Evolutionary conservation across 2,888 invertebrate genomes (phyloP).

Genomic region (Andrena praecox): DNA sequence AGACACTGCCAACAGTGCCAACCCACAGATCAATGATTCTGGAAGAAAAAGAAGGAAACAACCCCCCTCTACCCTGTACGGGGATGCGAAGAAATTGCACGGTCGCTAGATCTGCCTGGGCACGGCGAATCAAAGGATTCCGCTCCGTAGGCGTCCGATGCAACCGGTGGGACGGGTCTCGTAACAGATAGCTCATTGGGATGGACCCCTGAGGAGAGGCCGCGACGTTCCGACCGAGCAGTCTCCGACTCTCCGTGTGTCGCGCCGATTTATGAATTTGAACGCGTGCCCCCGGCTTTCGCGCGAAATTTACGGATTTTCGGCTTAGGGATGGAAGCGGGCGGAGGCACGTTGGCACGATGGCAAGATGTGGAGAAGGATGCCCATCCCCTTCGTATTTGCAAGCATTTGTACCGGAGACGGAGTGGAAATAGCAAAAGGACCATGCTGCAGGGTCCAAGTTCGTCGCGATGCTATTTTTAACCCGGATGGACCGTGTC

Average conservation of each 20-base stretch:
- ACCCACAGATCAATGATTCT: neutral
- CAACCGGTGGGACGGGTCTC: conserved; percentile 6
- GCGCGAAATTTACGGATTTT: neutral
- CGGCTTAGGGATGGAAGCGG: too few species aligned
- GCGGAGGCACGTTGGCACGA: too few species aligned
- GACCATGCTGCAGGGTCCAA: neutral
- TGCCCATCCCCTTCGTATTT: neutral
- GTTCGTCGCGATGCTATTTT: conserved; percentile 52
- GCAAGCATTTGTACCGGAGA: neutral
- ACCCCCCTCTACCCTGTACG: neutral
- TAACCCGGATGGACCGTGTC: conserved; percentile 53
- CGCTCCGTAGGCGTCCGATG: conserved; percentile 17
- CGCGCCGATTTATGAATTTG: conserved; percentile 21
- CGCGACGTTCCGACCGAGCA: neutral
- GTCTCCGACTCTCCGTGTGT: neutral
- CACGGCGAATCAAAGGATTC: neutral
- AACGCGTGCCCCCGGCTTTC: neutral
- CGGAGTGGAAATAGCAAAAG: conserved; percentile 7
- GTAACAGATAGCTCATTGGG: conserved; percentile 14
- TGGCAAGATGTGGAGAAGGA: too few species aligned
- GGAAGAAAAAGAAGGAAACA: neutral
- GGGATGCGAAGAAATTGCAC: neutral
- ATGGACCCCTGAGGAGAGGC: conserved; percentile 14
- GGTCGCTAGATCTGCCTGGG: neutral
- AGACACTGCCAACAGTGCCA: neutral